These are phyloP conservation scores for Notodonta ziczac DNA, from an alignment of 2,888 invertebrate genomes.

Conservation along the genomic window DNA sequence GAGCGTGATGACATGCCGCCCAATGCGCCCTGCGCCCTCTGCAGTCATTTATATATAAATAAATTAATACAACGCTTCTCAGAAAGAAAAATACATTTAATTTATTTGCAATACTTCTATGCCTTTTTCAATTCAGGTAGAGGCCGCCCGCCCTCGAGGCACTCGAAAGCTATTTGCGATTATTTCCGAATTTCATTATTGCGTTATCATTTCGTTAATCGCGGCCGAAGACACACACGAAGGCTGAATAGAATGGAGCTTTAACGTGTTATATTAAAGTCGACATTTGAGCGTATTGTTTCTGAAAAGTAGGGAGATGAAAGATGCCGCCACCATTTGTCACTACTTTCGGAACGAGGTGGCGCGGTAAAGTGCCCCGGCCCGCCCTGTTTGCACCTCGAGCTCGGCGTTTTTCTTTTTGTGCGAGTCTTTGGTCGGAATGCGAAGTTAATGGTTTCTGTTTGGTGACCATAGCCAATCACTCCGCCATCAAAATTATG, in stretches of 20 bases:
- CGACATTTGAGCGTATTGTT: slow-evolving; percentile 42
- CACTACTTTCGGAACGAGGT: slow-evolving; percentile 80
- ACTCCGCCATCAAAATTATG: slow-evolving; percentile 74
- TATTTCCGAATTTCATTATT: slow-evolving; percentile 80
- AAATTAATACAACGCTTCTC: slow-evolving; percentile 35
- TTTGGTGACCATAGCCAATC: slow-evolving; percentile 73
- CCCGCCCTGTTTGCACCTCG: slow-evolving; percentile 79
- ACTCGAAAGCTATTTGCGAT: slow-evolving; percentile 76
- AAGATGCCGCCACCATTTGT: slow-evolving; percentile 82
- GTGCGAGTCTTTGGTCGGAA: slow-evolving; percentile 52
- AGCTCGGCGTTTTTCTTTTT: slow-evolving; percentile 60
- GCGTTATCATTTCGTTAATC: slow-evolving; percentile 76
- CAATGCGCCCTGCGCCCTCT: not conserved
- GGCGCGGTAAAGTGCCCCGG: slow-evolving; percentile 68
- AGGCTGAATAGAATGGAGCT: slow-evolving; percentile 33
- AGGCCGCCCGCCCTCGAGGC: slow-evolving; percentile 54
- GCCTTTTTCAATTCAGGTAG: slow-evolving; percentile 66
- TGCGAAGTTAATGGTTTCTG: slow-evolving; percentile 73
- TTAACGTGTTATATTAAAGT: slow-evolving; percentile 43
- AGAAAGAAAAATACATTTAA: slow-evolving; percentile 41
- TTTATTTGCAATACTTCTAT: slow-evolving; percentile 57
- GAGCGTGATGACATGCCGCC: slow-evolving; percentile 17
- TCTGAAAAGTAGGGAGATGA: slow-evolving; percentile 65
- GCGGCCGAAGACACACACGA: slow-evolving; percentile 34
- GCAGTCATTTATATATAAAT: slow-evolving; percentile 34